A percentile compares a stretch with the other conserved stretches of the same genome.
These are phyloP conservation scores for Aplidium turbinatum DNA, from an alignment of 23 tunicate species.

Conservation along the genomic window DNA sequence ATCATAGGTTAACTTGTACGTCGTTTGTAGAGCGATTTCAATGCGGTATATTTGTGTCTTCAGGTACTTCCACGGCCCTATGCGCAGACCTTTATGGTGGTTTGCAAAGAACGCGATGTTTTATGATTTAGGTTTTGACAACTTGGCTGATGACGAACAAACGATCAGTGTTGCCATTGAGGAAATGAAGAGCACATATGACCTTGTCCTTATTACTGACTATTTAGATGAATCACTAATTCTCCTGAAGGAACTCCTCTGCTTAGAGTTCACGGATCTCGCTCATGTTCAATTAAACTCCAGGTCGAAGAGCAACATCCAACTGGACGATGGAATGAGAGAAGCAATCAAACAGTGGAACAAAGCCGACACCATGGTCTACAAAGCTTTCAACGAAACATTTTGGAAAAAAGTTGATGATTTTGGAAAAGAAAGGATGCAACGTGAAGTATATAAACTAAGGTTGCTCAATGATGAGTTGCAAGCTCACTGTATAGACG, in stretches of 20 bases:
- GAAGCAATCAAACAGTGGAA: conserved; percentile 60
- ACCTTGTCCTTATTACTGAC: conserved; percentile 65
- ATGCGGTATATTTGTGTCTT: no score
- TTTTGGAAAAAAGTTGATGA: conserved; percentile 74
- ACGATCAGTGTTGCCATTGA: conserved; percentile 49
- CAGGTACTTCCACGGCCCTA: conserved; percentile 54
- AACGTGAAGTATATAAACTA: conserved; percentile 35
- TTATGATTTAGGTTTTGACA: conserved; percentile 79
- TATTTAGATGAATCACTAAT: conserved; percentile 74
- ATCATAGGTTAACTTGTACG: no score
- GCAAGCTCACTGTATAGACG: conserved; percentile 54
- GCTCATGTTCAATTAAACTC: conserved; percentile 47
- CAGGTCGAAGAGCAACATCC: neutral
- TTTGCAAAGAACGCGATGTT: conserved; percentile 69
- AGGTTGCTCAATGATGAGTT: conserved; percentile 39
- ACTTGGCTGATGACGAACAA: conserved; percentile 47
- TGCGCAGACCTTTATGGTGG: conserved; percentile 64
- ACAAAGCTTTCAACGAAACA: conserved; percentile 50
- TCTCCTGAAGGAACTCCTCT: conserved; percentile 55
- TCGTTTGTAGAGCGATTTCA: no score
- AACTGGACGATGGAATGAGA: neutral
- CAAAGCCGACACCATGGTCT: conserved; percentile 58
- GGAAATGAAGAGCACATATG: conserved; percentile 41
- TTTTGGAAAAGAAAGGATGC: conserved; percentile 65
- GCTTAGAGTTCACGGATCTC: conserved; percentile 51